These are phyloP conservation scores for Lineus longissimus DNA, from an alignment of 1,140 invertebrate genomes.

Conservation along the genomic window DNA sequence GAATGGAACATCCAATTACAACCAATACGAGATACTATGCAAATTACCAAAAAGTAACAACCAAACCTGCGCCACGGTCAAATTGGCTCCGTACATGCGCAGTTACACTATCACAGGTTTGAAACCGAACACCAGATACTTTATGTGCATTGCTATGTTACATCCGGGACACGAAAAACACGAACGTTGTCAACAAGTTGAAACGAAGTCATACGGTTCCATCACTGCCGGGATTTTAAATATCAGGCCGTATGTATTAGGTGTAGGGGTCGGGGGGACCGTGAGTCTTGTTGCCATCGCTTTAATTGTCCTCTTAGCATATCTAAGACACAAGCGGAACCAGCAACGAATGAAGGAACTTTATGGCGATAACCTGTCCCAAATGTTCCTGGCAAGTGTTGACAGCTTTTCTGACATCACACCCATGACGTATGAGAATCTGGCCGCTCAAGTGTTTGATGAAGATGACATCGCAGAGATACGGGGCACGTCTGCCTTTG, in stretches of 20 bases:
- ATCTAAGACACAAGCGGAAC: conserved; percentile 1
- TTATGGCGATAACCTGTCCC: conserved; percentile 15
- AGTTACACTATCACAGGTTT: conserved; percentile 19
- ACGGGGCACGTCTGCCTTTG: too few relatives aligned
- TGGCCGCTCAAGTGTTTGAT: conserved; percentile 4
- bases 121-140: conserved; percentile 11
- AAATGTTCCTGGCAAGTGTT: conserved; percentile 15
- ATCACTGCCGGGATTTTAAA: background rate
- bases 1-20: background rate
- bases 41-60: too few relatives aligned
- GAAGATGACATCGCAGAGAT: conserved; percentile 4
- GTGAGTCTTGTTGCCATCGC: background rate
- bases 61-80: too few relatives aligned
- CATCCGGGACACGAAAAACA: background rate
- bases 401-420: conserved; percentile 18
- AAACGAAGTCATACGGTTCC: background rate
- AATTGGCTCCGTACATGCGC: conserved; percentile 18
- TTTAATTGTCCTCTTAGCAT: background rate
- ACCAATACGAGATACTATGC: too few relatives aligned
- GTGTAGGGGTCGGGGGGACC: background rate
- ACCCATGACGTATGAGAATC: conserved; percentile 20
- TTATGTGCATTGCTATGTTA: conserved; percentile 15
- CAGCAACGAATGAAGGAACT: conserved; percentile 8
- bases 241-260: background rate
- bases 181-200: background rate